Evolutionary conservation across 2,113 vertebrate species (phyloP).

Genomic region (Hippocampus comes): DNA sequence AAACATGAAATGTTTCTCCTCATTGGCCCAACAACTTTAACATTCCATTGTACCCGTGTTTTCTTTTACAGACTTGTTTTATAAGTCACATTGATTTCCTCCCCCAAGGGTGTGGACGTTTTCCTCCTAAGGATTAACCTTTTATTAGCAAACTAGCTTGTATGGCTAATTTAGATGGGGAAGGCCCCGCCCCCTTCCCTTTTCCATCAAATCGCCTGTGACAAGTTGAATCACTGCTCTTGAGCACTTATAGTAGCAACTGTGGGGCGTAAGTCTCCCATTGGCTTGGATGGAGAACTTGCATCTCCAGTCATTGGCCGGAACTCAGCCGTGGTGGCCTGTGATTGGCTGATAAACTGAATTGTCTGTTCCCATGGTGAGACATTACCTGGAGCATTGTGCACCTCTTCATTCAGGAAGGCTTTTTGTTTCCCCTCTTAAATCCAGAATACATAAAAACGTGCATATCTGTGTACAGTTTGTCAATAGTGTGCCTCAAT

Average conservation of each 20-base stretch:
- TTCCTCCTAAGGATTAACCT: neutral
- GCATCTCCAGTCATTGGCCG: constrained; percentile 36
- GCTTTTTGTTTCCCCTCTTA: constrained; percentile 47
- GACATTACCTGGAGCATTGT: constrained; percentile 49
- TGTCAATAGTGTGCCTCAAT: constrained; percentile 95
- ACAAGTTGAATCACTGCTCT: constrained; percentile 46
- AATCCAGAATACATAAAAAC: constrained; percentile 76
- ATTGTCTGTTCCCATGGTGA: neutral
- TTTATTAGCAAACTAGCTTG: neutral
- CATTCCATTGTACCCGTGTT: constrained; percentile 83
- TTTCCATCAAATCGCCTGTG: constrained; percentile 26
- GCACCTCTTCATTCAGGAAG: constrained; percentile 53
- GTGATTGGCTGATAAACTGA: constrained; percentile 26
- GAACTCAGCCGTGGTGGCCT: constrained; percentile 36
- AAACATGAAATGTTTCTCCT: constrained; percentile 34
- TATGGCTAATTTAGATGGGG: constrained; percentile 10
- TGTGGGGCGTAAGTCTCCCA: constrained; percentile 25
- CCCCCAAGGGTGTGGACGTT: neutral
- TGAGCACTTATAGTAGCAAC: constrained; percentile 66
- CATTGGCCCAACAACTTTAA: constrained; percentile 72
- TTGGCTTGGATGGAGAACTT: constrained; percentile 23
- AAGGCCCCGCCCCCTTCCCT: neutral
- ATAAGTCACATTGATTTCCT: constrained; percentile 82
- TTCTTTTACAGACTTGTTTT: constrained; percentile 94
- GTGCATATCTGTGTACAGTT: constrained; percentile 95